Conservation (phyloP, 2,113 vertebrate genomes). For the Dromiciops gliroides region DNA sequence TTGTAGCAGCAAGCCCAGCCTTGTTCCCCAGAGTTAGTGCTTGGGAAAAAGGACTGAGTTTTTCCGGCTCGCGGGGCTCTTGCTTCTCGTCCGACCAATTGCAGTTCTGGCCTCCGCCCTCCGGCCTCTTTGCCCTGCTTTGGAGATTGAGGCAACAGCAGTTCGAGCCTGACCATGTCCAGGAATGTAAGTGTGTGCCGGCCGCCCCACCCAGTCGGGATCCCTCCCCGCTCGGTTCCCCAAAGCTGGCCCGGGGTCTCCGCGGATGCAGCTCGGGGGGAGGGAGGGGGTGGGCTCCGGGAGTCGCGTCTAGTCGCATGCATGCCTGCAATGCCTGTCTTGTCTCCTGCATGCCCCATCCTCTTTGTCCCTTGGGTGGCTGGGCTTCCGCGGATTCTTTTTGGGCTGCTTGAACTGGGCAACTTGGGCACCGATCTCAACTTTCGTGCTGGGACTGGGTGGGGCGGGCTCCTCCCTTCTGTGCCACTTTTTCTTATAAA, state of each 20-base stretch:
- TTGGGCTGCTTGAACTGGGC: not conserved
- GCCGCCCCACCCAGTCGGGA: conserved; percentile 20
- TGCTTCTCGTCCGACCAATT: not conserved
- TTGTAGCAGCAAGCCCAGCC: accelerated
- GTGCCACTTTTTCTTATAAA: not conserved
- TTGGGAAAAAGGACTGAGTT: not conserved
- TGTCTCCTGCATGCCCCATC: not conserved
- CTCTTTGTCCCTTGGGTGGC: not conserved
- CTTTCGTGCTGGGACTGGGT: not conserved
- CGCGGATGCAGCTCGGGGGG: too few species aligned
- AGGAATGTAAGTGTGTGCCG: conserved; percentile 78
- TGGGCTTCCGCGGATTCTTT: not conserved
- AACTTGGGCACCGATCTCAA: too few species aligned
- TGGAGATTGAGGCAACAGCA: not conserved
- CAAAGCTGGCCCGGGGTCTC: not conserved
- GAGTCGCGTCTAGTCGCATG: too few species aligned
- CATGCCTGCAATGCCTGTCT: too few species aligned
- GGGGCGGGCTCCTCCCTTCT: not conserved
- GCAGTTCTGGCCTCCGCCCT: accelerated
- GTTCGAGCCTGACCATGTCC: conserved; percentile 71
- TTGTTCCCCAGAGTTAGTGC: not conserved
- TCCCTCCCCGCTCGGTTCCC: not conserved
- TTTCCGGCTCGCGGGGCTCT: too few species aligned
- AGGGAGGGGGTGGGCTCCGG: too few species aligned
- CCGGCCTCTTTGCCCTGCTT: accelerated